These are phyloP conservation scores for Sternotherus odoratus DNA, from an alignment of 2,797 vertebrate genomes.

Conservation along the genomic window DNA sequence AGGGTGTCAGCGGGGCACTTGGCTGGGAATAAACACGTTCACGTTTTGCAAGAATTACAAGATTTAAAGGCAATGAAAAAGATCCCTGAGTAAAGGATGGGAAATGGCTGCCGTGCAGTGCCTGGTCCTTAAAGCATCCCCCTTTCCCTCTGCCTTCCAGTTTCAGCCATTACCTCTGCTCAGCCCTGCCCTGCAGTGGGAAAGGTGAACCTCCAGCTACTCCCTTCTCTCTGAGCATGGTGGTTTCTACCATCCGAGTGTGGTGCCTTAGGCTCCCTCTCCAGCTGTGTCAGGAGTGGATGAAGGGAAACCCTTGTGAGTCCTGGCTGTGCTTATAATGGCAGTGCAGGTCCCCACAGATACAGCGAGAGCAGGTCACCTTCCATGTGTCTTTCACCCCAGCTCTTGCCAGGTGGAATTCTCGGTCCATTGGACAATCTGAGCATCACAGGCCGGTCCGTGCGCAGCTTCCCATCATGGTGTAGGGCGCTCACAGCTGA, in stretches of 20 bases:
- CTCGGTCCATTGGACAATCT: background rate
- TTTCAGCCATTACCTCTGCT: background rate
- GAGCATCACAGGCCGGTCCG: background rate
- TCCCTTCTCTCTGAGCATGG: background rate
- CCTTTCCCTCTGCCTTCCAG: background rate
- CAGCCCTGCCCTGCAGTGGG: background rate
- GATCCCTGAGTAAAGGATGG: background rate
- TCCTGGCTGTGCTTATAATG: too few relatives aligned
- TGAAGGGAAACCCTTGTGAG: background rate
- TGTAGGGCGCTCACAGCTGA: too few relatives aligned
- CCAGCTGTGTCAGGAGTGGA: background rate
- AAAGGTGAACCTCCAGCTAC: background rate
- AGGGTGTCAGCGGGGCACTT: fast-evolving
- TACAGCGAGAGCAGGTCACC: background rate
- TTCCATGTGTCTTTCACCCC: too few relatives aligned
- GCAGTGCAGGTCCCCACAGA: too few relatives aligned
- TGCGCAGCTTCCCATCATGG: background rate
- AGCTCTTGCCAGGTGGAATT: background rate
- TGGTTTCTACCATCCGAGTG: background rate
- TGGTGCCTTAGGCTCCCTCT: background rate
- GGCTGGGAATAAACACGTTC: fast-evolving
- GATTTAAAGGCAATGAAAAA: background rate
- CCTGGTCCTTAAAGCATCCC: background rate
- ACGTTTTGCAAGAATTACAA: fast-evolving
- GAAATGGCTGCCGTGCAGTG: too few relatives aligned